Evolutionary conservation across 2,888 invertebrate species (phyloP).

Genomic region (Macrophya alboannulata): DNA sequence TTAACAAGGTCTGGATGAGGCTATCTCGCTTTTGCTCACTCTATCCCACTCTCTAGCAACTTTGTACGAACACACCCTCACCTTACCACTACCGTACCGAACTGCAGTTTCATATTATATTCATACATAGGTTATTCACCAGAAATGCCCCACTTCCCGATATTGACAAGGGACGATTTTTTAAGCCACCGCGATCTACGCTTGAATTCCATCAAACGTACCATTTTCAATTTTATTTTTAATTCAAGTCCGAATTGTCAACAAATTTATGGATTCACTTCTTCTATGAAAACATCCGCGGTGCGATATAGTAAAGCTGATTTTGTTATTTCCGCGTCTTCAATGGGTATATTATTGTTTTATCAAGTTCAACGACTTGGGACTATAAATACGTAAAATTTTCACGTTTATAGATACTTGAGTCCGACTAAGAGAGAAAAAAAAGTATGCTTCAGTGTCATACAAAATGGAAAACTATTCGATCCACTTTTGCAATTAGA

Average conservation of each 20-base stretch:
- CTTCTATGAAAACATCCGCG: neutral
- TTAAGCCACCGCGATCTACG: constrained; percentile 14
- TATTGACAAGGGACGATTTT: constrained; percentile 42
- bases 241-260: neutral
- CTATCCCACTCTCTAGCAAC: constrained; percentile 48
- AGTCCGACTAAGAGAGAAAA: neutral
- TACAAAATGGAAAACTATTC: neutral
- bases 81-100: constrained; percentile 20
- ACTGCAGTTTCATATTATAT: constrained; percentile 27
- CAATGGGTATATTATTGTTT: neutral
- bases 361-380: neutral
- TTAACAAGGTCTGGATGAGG: constrained; percentile 59
- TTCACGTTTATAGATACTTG: neutral
- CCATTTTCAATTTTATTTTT: constrained; percentile 26
- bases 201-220: constrained; percentile 21
- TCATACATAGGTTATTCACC: constrained; percentile 35
- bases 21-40: constrained; percentile 58
- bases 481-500: constrained; percentile 32
- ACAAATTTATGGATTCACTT: neutral
- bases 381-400: neutral
- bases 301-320: neutral
- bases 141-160: constrained; percentile 36
- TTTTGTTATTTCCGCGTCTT: constrained; percentile 1
- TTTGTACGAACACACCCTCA: neutral
- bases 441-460: neutral